Base-by-base conservation (phyloP, 2,888 invertebrate species). In the Drosophila macrospina region DNA sequence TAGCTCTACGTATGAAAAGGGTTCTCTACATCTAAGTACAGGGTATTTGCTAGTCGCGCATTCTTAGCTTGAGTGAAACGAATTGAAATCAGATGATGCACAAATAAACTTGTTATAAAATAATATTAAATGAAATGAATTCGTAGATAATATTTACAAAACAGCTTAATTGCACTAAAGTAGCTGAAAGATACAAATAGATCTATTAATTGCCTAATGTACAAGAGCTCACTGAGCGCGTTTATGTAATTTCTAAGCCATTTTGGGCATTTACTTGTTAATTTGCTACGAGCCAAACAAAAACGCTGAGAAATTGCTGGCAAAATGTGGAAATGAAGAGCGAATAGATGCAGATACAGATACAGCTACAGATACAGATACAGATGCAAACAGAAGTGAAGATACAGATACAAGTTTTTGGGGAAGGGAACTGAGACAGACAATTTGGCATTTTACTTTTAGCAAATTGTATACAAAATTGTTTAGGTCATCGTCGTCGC, bases 361-460 rank as follows among this genome's bases (percentile, higher is more conserved):
- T 48, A 28, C 28, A 47, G 37, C 8, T 39, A 48, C 30, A 61
- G 32, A 42, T 52, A 37, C 34, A 51, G 32, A 42, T 52, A 37
- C 34, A 51, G 10, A 16, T 60, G 45, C 44, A 37, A 26, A 3
- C 32, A 6, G 10, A 34, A 20, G 20, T 20, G 20, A 20, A 20
- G 36, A 15, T 50, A 55, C 32, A 61, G 26, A 42, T 48, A 26
- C 37, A 44, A 16, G 32, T 11, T 13, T 13, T n/a, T 37, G 42
- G 44, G 11, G n/a, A 28, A 64, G 34, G 24, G 39, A 59, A 45
- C 20, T 16, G 55, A 36, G 57, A 61, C 30, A 57, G 63, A 70
- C 41, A 62, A 81, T 65, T 85, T 83, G 82, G 86, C 88, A 85
- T 87, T 87, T 85, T 85, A 87, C 88, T 79, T 83, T 79, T 65